These are phyloP conservation scores for Adela reaumurella DNA, from an alignment of 2,888 invertebrate species.

Conservation along the genomic window DNA sequence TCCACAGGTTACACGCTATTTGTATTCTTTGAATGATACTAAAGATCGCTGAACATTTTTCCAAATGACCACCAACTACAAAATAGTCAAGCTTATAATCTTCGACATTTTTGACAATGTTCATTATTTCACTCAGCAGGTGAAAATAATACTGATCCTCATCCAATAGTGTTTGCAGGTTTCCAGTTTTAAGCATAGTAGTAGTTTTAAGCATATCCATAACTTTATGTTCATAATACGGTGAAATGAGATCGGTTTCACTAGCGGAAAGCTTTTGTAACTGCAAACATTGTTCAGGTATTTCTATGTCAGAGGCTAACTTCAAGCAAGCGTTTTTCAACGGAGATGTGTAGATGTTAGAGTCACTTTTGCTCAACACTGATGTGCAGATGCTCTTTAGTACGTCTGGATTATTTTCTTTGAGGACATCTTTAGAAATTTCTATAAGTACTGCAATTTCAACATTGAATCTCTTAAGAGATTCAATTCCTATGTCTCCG, in stretches of 20 bases:
- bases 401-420: constrained; percentile 17
- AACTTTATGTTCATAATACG: constrained; percentile 16
- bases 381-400: constrained; percentile 24
- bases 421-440: constrained; percentile 12
- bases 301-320: constrained; percentile 21
- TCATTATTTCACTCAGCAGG: constrained; percentile 11
- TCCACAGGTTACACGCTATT: constrained; percentile 6
- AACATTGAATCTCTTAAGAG: constrained; percentile 24
- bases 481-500: constrained; percentile 22
- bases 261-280: constrained; percentile 23
- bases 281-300: constrained; percentile 22
- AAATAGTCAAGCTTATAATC: constrained; percentile 22
- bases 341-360: too few species aligned
- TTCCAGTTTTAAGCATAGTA: too few species aligned
- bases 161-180: too few species aligned
- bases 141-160: neutral
- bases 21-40: constrained; percentile 24
- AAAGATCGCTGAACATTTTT: constrained; percentile 24
- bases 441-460: constrained; percentile 22
- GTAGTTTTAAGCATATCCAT: too few species aligned
- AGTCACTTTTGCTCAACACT: constrained; percentile 25
- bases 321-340: constrained; percentile 28
- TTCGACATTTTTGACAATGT: constrained; percentile 23
- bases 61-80: constrained; percentile 26
- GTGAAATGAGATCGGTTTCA: constrained; percentile 25